phyloP scores from a whole-genome alignment of 2,113 vertebrate species.

The Ploceus nigricollis region DNA sequence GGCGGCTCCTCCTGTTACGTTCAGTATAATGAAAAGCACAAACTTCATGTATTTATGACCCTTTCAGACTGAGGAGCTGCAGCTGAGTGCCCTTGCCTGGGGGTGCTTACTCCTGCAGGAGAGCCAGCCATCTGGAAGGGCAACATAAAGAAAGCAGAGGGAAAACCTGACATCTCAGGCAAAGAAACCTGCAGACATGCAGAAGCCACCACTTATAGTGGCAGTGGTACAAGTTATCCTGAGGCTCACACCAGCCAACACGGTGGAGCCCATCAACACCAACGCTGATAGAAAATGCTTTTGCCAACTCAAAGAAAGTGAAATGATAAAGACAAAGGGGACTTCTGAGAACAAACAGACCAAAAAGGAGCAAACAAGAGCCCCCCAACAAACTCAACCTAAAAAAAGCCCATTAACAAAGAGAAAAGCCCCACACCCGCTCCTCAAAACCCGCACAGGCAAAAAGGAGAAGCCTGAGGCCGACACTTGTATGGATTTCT shows the following conservation, averaged over 20 bases:
- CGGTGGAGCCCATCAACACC: neutral
- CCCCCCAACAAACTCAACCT: neutral
- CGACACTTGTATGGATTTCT: neutral
- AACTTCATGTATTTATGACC: neutral
- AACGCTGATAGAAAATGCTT: neutral
- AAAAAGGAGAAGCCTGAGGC: neutral
- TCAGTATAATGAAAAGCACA: slow-evolving; percentile 31
- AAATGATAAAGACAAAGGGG: neutral
- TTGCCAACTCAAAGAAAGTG: neutral
- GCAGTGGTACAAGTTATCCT: rapidly evolving
- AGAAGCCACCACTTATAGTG: neutral
- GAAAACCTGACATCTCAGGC: neutral
- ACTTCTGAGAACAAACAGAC: neutral
- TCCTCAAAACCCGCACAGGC: neutral
- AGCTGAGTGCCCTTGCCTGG: neutral
- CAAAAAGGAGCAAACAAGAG: neutral
- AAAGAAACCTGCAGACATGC: neutral
- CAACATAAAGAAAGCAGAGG: neutral
- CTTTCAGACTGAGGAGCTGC: neutral
- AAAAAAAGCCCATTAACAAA: neutral
- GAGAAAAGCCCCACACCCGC: neutral
- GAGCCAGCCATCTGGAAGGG: neutral
- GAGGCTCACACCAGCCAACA: neutral
- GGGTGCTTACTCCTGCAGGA: neutral
- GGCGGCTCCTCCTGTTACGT: neutral